Conservation (phyloP, 1,140 invertebrate species). For the Cataglyphis hispanica region DNA sequence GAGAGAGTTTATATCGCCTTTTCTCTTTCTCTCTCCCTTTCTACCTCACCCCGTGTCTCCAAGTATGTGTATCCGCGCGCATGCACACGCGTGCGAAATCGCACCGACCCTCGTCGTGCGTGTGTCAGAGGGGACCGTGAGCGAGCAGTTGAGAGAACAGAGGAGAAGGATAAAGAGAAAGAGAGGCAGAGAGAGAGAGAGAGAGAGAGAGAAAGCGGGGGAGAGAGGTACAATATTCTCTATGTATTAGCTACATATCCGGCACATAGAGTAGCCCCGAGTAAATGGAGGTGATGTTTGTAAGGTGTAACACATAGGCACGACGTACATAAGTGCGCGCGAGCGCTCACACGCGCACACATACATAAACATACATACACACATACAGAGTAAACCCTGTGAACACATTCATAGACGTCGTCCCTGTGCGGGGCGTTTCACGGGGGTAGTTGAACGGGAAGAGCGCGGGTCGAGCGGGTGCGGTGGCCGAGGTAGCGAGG, state of each 20-base stretch:
- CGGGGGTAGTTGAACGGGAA: slow-evolving; percentile 76
- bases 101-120: slow-evolving; percentile 64
- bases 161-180: slow-evolving; percentile 32
- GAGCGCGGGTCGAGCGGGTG: slow-evolving; percentile 63
- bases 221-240: slow-evolving; percentile 78
- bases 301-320: slow-evolving; percentile 79
- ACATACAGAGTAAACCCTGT: slow-evolving; percentile 55
- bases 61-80: background rate
- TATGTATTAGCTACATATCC: slow-evolving; percentile 82
- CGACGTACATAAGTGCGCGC: slow-evolving; percentile 59
- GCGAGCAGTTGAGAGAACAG: slow-evolving; percentile 53
- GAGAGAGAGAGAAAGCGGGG: slow-evolving; percentile 55
- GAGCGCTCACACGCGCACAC: slow-evolving; percentile 56
- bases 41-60: slow-evolving; percentile 19
- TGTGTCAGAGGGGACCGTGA: slow-evolving; percentile 42
- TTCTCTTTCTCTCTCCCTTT: slow-evolving; percentile 34
- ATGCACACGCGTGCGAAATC: slow-evolving; percentile 58
- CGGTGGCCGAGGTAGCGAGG: slow-evolving; percentile 61
- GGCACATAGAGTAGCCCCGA: slow-evolving; percentile 68
- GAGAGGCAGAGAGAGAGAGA: slow-evolving; percentile 49
- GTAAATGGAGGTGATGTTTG: slow-evolving; percentile 78
- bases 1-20: slow-evolving; percentile 24
- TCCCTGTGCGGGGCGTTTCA: slow-evolving; percentile 67
- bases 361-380: slow-evolving; percentile 55
- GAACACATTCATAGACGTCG: slow-evolving; percentile 63